A percentile compares a stretch with the other conserved stretches of the same genome.
These are phyloP conservation scores for Xenops minutus DNA, from an alignment of 2,797 vertebrate genomes.

Conservation along the genomic window DNA sequence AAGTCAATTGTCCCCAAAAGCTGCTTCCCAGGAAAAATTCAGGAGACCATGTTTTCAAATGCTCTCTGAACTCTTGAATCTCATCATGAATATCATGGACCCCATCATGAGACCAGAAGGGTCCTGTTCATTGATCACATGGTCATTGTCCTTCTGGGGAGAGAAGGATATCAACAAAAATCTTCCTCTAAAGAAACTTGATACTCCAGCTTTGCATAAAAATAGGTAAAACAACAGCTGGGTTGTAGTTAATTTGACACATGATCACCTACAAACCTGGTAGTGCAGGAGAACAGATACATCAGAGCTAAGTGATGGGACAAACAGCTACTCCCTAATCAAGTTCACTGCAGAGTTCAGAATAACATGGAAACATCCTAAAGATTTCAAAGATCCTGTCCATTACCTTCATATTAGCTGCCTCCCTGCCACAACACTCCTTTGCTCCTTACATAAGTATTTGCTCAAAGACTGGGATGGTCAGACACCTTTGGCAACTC, in stretches of 20 bases:
- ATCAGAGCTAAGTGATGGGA: background rate
- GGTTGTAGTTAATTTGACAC: background rate
- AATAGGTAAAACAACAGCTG: background rate
- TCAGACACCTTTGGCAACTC: background rate
- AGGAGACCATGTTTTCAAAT: background rate
- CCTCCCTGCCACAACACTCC: fast-evolving
- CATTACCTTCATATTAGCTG: background rate
- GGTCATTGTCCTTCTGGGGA: background rate
- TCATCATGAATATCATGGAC: background rate
- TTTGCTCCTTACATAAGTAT: background rate
- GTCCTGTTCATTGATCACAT: background rate
- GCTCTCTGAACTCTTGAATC: background rate
- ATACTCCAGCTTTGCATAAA: background rate
- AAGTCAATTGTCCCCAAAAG: background rate
- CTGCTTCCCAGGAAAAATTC: background rate
- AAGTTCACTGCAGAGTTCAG: background rate
- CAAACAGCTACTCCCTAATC: background rate
- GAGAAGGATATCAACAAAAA: background rate
- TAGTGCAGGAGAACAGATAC: background rate
- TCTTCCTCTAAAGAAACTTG: background rate
- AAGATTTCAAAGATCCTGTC: background rate
- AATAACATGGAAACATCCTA: background rate
- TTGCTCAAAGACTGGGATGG: background rate
- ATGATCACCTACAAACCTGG: background rate
- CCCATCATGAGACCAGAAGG: background rate